Evolutionary conservation across 1,140 invertebrate genomes (phyloP), one percentile per base, ranked within the genome.

Genomic region (Macrobrachium nipponense): DNA sequence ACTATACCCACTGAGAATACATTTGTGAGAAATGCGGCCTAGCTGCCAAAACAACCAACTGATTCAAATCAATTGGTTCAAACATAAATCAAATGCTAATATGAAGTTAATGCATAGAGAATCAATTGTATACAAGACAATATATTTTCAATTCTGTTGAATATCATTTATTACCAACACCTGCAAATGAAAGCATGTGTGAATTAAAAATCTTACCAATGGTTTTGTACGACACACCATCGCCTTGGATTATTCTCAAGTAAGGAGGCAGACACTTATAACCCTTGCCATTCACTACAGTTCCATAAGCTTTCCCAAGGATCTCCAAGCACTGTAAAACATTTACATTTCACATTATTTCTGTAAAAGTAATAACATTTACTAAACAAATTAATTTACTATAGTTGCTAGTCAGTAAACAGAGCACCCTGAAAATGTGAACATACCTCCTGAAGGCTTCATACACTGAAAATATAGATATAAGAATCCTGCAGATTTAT

Each of bases 161-260:
- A 27, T n/a, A n/a, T n/a, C n/a, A n/a, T n/a, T n/a, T n/a, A n/a
- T n/a, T n/a, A n/a, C n/a, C n/a, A 36, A 36, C 27, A 36, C 27
- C 43, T 17, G 5, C 15, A n/a, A 20, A 12, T 12, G 43, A n/a
- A 36, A 36, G 4, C 1, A 4, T 36, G 20, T 51, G 5, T 18
- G n/a, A 82, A 70, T 8, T 36, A 72, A 10, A 15, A 18, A 59
- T 60, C 86, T 87, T 23, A 58, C 82, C 84, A 18, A 93, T 87
- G 20, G 90, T 89, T 85, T 92, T 91, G 75, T 90, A 91, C 87
- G 89, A 91, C 76, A 93, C 91, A 5, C 92, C 92, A 89, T 93
- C 92, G 15, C 92, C 92, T 89, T 93, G 92, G 43, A 92, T 92
- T 0, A 93, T 88, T 43, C 91, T 87, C 6, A 93, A 64, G 88